A percentile compares a stretch with the other conserved stretches of the same genome.
Evolutionary conservation across 2,113 vertebrate species (phyloP).

Genomic region (Illadopsis cleaveri): DNA sequence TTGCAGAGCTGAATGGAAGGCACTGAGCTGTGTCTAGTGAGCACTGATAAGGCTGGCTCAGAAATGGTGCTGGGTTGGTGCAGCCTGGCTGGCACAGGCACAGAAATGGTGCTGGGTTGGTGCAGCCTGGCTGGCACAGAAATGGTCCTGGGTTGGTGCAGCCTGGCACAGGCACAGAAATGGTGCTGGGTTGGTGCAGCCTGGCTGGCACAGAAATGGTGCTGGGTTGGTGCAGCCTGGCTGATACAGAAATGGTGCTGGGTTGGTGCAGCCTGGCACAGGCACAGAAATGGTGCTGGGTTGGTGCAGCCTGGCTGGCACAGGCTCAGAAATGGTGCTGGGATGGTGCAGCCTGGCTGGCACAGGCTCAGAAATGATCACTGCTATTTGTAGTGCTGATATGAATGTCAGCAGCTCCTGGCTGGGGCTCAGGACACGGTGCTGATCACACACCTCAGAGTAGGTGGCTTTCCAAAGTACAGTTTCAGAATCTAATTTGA

Average conservation of each 20-base stretch:
- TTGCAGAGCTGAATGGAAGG: background rate
- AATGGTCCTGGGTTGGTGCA: no score
- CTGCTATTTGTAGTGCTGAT: background rate
- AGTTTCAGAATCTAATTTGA: background rate
- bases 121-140: background rate
- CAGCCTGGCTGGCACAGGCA: background rate
- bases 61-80: background rate
- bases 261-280: no score
- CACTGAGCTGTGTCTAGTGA: background rate
- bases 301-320: no score
- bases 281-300: background rate
- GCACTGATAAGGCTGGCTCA: background rate
- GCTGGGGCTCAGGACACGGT: background rate
- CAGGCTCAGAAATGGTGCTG: background rate
- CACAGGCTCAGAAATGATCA: background rate
- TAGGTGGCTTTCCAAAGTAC: background rate
- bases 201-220: background rate
- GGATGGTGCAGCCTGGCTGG: background rate
- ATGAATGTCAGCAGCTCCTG: background rate
- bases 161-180: background rate
- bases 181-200: background rate
- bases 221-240: background rate
- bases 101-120: no score
- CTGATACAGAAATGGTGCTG: background rate
- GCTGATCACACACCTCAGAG: background rate